These are phyloP conservation scores for Bradysia coprophila DNA, from an alignment of 1,140 invertebrate genomes.

Conservation along the genomic window DNA sequence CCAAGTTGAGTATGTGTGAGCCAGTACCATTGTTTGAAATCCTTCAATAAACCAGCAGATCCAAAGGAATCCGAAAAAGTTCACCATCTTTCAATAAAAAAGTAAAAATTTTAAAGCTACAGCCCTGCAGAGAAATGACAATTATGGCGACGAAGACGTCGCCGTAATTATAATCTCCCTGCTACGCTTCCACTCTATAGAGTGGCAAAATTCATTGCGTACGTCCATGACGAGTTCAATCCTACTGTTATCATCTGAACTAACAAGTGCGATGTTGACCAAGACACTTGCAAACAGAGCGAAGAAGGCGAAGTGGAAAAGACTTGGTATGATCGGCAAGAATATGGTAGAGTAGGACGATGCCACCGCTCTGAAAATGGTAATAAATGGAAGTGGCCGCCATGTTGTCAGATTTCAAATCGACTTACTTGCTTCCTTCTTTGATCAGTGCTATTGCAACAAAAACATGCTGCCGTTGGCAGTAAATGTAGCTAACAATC, in stretches of 20 bases:
- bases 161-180: too few relatives aligned
- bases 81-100: constrained; percentile 42
- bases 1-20: constrained; percentile 71
- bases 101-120: neutral
- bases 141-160: too few relatives aligned
- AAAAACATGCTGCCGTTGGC: neutral
- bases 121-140: too few relatives aligned
- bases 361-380: neutral
- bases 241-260: neutral
- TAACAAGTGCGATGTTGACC: neutral
- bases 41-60: constrained; percentile 76
- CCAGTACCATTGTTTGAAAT: constrained; percentile 78
- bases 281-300: neutral
- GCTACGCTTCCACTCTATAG: too few relatives aligned
- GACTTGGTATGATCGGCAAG: neutral
- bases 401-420: neutral
- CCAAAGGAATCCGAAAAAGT: constrained; percentile 84
- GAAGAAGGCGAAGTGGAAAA: neutral
- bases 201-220: too few relatives aligned
- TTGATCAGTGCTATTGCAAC: neutral
- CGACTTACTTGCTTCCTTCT: neutral
- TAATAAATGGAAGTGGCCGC: neutral
- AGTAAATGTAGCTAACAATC: neutral
- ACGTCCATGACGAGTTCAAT: neutral
- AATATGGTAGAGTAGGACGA: neutral